Conservation (phyloP, 2,113 vertebrate species). For the Recurvirostra avosetta region DNA sequence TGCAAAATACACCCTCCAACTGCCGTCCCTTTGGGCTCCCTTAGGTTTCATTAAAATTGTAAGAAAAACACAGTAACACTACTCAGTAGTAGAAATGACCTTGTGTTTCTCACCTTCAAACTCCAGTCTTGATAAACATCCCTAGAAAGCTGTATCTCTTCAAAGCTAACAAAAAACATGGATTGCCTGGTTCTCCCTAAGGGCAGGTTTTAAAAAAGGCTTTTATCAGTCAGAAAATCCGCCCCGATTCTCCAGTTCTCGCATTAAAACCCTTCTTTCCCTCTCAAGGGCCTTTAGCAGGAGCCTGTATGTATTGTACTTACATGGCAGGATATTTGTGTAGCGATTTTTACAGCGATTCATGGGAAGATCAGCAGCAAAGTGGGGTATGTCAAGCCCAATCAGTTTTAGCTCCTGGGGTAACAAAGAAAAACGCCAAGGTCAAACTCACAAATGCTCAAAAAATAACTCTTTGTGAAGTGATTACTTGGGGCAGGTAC, state of each 20-base stretch:
- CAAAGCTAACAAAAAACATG: not conserved
- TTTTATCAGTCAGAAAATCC: not conserved
- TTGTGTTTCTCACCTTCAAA: not conserved
- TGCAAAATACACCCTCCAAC: not conserved
- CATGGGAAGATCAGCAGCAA: slow-evolving; percentile 90
- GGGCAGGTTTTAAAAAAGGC: not conserved
- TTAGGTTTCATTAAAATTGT: not conserved
- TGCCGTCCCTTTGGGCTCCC: not conserved
- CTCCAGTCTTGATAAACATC: not conserved
- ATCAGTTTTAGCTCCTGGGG: slow-evolving; percentile 90
- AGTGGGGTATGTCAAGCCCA: slow-evolving; percentile 91
- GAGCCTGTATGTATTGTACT: slow-evolving; percentile 39
- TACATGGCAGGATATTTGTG: slow-evolving; percentile 97
- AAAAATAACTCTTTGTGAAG: not conserved
- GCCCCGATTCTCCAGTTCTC: not conserved
- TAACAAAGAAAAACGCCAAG: not conserved
- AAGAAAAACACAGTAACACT: not conserved
- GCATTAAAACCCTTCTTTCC: not conserved
- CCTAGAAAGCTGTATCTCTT: not conserved
- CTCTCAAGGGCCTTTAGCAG: not conserved
- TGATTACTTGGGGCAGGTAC: not conserved
- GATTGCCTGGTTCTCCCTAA: not conserved
- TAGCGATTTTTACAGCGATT: slow-evolving; percentile 97
- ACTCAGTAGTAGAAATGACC: not conserved
- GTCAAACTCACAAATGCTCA: not conserved